These are phyloP conservation scores for Pseudachorutes palmiensis DNA, from an alignment of 1,140 invertebrate genomes.

Conservation along the genomic window DNA sequence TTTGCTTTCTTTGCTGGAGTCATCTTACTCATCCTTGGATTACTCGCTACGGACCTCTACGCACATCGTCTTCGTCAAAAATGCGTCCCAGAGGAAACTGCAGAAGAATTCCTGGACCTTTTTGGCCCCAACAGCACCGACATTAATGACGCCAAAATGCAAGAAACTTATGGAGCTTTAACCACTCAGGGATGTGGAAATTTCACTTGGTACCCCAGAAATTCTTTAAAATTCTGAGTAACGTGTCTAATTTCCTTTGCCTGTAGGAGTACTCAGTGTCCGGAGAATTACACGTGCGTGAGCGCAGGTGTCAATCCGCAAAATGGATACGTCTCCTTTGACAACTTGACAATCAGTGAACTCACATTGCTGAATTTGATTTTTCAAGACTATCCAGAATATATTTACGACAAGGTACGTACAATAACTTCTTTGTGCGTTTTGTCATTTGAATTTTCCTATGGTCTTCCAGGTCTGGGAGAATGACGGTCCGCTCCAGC, in stretches of 20 bases:
- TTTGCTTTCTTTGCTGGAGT: not conserved
- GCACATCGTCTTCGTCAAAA: not conserved
- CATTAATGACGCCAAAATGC: not conserved
- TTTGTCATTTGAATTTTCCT: not conserved
- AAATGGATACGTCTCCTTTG: not conserved
- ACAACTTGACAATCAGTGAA: not conserved
- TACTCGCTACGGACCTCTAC: not conserved
- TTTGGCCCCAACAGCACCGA: not conserved
- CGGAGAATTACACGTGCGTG: not conserved
- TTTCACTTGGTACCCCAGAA: constrained; percentile 1
- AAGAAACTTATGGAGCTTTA: not conserved
- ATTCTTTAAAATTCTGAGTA: not conserved
- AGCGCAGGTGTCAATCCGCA: not conserved
- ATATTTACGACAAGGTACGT: not conserved
- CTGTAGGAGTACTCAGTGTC: not conserved
- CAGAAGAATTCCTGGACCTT: not conserved
- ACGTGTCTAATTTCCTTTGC: not conserved
- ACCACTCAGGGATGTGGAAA: not conserved
- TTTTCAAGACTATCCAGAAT: constrained; percentile 2
- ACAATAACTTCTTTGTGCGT: not conserved
- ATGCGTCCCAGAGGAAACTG: not conserved
- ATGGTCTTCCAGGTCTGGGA: not conserved
- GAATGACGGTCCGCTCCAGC: not conserved
- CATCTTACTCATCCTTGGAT: not conserved
- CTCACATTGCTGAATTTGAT: not conserved